Conservation (phyloP, 2,113 vertebrate genomes). For the Callipepla californica region DNA sequence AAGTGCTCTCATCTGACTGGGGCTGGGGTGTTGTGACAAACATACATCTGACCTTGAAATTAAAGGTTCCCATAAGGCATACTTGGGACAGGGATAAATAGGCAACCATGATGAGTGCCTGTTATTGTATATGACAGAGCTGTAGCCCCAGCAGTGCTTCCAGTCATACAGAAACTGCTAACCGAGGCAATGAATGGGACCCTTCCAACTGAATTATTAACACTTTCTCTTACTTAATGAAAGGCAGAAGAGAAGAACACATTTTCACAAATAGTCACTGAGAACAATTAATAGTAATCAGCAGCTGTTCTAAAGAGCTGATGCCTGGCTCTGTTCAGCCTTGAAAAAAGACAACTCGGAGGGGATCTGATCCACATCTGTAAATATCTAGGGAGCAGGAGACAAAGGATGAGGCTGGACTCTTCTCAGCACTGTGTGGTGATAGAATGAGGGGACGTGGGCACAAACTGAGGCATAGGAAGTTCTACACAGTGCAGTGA, state of each 20-base stretch:
- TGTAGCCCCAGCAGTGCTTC: neutral
- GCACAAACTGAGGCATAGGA: too few relatives aligned
- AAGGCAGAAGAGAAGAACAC: neutral
- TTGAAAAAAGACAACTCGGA: too few relatives aligned
- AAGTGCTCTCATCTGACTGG: neutral
- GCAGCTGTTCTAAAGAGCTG: neutral
- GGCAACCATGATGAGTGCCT: accelerated
- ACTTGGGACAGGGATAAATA: neutral
- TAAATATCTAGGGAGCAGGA: too few relatives aligned
- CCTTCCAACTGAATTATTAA: neutral
- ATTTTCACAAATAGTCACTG: neutral
- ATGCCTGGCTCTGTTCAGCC: neutral
- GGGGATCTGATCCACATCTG: too few relatives aligned
- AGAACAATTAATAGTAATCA: slow-evolving; percentile 17
- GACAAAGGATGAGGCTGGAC: too few relatives aligned
- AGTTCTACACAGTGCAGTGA: too few relatives aligned
- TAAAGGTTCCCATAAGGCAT: neutral
- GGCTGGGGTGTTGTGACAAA: slow-evolving; percentile 27
- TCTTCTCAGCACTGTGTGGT: too few relatives aligned
- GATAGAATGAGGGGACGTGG: too few relatives aligned
- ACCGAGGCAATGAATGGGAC: neutral
- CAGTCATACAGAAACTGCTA: slow-evolving; percentile 24
- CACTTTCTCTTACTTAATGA: neutral
- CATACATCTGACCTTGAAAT: neutral
- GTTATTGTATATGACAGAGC: neutral